Evolutionary conservation across 1,140 invertebrate genomes (phyloP).

Genomic region (Aethina tumida): DNA sequence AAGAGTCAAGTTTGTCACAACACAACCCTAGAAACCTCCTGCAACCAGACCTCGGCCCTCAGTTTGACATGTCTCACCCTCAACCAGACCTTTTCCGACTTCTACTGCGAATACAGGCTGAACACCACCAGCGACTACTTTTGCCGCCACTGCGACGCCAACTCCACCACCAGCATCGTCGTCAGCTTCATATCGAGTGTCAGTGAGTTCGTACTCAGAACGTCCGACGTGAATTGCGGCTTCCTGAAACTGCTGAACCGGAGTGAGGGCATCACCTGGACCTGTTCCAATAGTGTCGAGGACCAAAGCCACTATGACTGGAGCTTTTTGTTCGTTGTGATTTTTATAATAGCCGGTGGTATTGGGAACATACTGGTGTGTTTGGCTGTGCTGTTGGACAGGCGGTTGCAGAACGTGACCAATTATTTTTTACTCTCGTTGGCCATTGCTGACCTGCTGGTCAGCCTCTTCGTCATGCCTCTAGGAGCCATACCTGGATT

Average conservation of each 20-base stretch:
- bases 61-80: slow-evolving; percentile 10
- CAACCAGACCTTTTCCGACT: slow-evolving; percentile 11
- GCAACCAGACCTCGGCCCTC: slow-evolving; percentile 10
- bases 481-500: slow-evolving; percentile 77
- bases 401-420: slow-evolving; percentile 81
- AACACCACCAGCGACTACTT: slow-evolving; percentile 10
- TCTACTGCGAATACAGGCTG: slow-evolving; percentile 16
- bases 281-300: slow-evolving; percentile 16
- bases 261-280: slow-evolving; percentile 20
- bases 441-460: slow-evolving; percentile 86
- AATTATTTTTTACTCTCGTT: slow-evolving; percentile 91
- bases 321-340: slow-evolving; percentile 65
- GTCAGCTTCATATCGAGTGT: slow-evolving; percentile 14
- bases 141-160: slow-evolving; percentile 14
- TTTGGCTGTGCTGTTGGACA: slow-evolving; percentile 75
- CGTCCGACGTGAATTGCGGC: slow-evolving; percentile 13
- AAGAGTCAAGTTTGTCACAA: slow-evolving; percentile 12
- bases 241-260: slow-evolving; percentile 19
- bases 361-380: slow-evolving; percentile 89
- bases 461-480: slow-evolving; percentile 85
- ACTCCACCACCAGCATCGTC: slow-evolving; percentile 9
- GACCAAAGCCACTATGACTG: slow-evolving; percentile 49
- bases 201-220: slow-evolving; percentile 17
- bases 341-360: slow-evolving; percentile 78
- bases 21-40: slow-evolving; percentile 8